Evolutionary conservation across 2,113 vertebrate species (phyloP), one percentile per base, ranked within the genome.

Genomic region (Chloropsis hardwickii): DNA sequence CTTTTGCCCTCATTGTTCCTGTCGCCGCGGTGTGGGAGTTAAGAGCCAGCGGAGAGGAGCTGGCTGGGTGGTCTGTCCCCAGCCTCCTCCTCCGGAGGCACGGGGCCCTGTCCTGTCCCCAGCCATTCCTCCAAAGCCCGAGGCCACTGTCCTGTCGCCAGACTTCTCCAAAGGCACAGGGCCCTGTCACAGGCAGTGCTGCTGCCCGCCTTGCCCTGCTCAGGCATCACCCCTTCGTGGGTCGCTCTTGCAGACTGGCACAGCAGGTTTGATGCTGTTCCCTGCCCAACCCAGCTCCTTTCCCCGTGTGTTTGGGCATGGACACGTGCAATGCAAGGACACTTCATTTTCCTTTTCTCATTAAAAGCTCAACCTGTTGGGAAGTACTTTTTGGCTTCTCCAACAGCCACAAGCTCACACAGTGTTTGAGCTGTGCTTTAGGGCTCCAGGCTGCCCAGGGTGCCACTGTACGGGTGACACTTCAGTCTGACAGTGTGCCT

Each of bases 1-100:
- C 97, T 97, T 98, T 97, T 97, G 95, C 97, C 97, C 95, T 96
- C 6, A 4, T 60, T 60, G 86, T 66, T 90, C 83, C 89, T 65
- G 74, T 35, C 58, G 74, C 19, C 31, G 0, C 53, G n/a, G 2
- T 88, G 71, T 15, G 87, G 62, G 79, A 86, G 91, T 60, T 40
- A 40, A 35, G 14, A 53, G 74, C 16, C 1, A 3, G 23, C 1
- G 35, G 56, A 65, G 82, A 42, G 72, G 65, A 77, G 11, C 76
- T 35, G 21, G 56, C 54, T 88, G 93, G 94, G 95, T 96, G 95
- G 92, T 96, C 96, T 81, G 28, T 5, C 15, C 72, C 37, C 56
- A 45, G 2, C 19, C 16, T 1, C 29, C 48, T 64, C n/a, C 35
- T 53, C 37, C 5, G 0, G 5, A 45, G 73, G 57, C 56, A 24